Evolutionary conservation across 2,797 vertebrate species (phyloP).

Genomic region (Meriones psammophilus): DNA sequence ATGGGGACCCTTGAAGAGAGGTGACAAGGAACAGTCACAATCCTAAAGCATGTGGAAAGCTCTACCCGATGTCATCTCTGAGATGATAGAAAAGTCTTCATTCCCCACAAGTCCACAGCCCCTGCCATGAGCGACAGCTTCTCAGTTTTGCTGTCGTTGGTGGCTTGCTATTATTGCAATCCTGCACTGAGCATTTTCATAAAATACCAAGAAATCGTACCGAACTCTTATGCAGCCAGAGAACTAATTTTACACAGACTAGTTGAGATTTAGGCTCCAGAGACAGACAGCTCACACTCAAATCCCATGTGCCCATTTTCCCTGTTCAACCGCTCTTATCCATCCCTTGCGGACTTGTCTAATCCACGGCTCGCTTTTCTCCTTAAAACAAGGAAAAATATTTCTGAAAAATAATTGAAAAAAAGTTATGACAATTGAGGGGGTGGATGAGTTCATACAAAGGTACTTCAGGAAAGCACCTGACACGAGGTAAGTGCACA

Average conservation of each 20-base stretch:
- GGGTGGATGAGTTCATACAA: background rate
- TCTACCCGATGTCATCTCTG: background rate
- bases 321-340: background rate
- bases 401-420: background rate
- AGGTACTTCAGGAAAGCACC: background rate
- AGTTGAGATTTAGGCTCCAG: background rate
- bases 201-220: background rate
- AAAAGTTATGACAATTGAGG: conserved; percentile 9
- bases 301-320: background rate
- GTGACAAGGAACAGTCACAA: background rate
- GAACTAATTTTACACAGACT: background rate
- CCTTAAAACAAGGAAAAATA: conserved; percentile 7
- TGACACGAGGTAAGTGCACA: background rate
- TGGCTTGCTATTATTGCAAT: background rate
- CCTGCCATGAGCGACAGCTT: background rate
- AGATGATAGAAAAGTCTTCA: background rate
- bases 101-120: background rate
- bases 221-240: background rate
- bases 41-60: background rate
- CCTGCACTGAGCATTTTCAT: background rate
- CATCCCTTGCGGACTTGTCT: background rate
- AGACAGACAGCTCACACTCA: background rate
- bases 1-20: background rate
- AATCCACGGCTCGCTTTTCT: background rate
- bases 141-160: rapidly evolving